Base-by-base conservation (phyloP, 2,888 invertebrate species). In the Liposcelis brunnea region DNA sequence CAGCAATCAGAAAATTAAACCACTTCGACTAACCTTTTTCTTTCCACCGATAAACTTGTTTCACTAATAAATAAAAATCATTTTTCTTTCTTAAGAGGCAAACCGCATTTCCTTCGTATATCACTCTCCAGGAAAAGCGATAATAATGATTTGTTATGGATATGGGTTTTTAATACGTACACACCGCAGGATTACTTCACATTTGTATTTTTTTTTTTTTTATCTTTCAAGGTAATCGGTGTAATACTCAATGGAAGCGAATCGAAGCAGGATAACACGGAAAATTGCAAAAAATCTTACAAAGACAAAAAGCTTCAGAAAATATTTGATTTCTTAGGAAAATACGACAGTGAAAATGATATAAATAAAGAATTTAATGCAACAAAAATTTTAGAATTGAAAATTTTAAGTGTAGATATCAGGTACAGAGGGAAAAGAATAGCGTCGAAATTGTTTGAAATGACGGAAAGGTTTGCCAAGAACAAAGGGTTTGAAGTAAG, bases 301-400 rank as follows among this genome's bases (percentile, higher is more conserved):
- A 5, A 40, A 19, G 40, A 40, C 21, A n/a, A 14, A 14, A 40
- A 40, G 16, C 40, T 40, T 12, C 16, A 40, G 11, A 40, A 40
- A 19, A 40, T 40, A 19, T 19, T 40, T 6, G 18, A 19, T 14
- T 40, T 40, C 19, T 19, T 40, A 18, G 40, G 40, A 18, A 26
- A 26, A 6, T 26, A 8, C 8, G 26, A 26, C 8, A 26, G 8
- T 26, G 26, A 8, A 26, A 26, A 6, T 26, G 26, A 26, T 26
- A 26, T 26, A 6, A 4, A 4, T 8, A 26, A 26, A 8, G 26
- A 26, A 26, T 26, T 26, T 26, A 21, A 40, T 18, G 19, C 19
- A 11, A 11, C 5, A 6, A 14, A 40, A 40, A 40, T 40, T 11
- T 14, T 19, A n/a, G 40, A 40, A 12, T 18, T 40, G 21, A 40